Percentiles rank a stretch among this genome's conserved stretches.
Conservation (phyloP, 1,140 invertebrate species). For the Hormaphis cornu region DNA sequence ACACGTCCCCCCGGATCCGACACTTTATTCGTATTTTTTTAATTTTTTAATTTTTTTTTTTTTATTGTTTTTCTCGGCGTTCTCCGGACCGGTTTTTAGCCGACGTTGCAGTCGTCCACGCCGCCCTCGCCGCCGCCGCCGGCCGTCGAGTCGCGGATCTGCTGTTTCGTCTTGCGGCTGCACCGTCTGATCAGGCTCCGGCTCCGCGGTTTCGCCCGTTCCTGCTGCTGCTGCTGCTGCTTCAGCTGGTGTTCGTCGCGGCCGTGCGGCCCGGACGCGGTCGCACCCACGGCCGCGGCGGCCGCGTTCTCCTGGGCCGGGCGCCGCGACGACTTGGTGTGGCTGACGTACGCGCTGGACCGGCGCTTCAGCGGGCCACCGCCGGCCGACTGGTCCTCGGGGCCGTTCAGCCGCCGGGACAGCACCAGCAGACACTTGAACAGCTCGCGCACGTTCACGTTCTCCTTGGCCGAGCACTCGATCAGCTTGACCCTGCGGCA, state of each 20-base stretch:
- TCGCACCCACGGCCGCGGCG: slow-evolving; percentile 36
- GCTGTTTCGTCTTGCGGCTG: slow-evolving; percentile 68
- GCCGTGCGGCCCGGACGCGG: slow-evolving; percentile 20
- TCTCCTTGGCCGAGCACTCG: slow-evolving; percentile 73
- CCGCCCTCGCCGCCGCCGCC: slow-evolving; percentile 42
- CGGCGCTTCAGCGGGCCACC: slow-evolving; percentile 54
- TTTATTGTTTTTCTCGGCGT: too few species aligned
- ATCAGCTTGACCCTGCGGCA: slow-evolving; percentile 58
- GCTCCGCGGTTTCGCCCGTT: slow-evolving; percentile 53
- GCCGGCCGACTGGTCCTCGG: slow-evolving; percentile 46
- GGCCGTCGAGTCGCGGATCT: slow-evolving; percentile 53
- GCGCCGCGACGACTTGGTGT: slow-evolving; percentile 39
- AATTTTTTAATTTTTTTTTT: too few species aligned
- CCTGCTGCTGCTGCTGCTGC: slow-evolving; percentile 43
- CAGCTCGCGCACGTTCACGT: slow-evolving; percentile 65
- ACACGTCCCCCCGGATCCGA: too few species aligned
- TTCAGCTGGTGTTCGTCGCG: slow-evolving; percentile 35
- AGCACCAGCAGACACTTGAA: slow-evolving; percentile 61
- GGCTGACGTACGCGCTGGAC: slow-evolving; percentile 61
- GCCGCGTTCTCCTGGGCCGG: slow-evolving; percentile 26
- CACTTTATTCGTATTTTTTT: too few species aligned
- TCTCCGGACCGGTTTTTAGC: slow-evolving; percentile 43
- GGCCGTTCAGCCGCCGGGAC: slow-evolving; percentile 48
- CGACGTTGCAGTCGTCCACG: slow-evolving; percentile 59
- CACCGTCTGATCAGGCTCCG: slow-evolving; percentile 67